Conservation (phyloP, 2,888 invertebrate genomes). For the Ashinkailepas kermadecensis region DNA sequence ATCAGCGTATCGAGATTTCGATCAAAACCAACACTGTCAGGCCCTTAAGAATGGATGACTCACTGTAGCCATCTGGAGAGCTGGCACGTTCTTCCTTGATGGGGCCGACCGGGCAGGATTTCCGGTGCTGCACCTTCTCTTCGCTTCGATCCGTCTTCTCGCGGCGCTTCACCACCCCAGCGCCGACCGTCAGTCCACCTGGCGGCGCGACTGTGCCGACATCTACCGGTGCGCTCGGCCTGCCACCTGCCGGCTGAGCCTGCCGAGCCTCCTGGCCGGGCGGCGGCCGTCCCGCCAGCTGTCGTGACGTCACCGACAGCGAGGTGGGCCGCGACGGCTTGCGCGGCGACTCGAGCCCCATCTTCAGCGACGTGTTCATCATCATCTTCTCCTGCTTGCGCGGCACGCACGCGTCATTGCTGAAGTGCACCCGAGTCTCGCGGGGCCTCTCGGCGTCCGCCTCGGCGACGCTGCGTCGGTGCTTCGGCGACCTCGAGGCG, state of each 20-base stretch:
- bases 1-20: too few species aligned
- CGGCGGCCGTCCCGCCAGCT: slow-evolving; percentile 37
- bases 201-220: slow-evolving; percentile 37
- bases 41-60: neutral
- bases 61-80: slow-evolving; percentile 2
- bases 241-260: slow-evolving; percentile 15
- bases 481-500: neutral
- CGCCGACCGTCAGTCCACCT: slow-evolving; percentile 43
- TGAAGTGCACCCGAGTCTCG: slow-evolving; percentile 1
- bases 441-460: neutral
- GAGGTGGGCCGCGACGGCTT: neutral
- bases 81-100: neutral
- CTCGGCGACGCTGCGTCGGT: neutral
- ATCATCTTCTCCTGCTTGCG: slow-evolving; percentile 52
- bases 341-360: slow-evolving; percentile 34
- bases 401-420: slow-evolving; percentile 37
- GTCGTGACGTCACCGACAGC: slow-evolving; percentile 35
- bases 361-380: slow-evolving; percentile 42
- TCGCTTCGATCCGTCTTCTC: slow-evolving; percentile 43
- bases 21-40: too few species aligned
- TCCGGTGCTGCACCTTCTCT: neutral
- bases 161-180: slow-evolving; percentile 39
- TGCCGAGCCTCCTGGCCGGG: neutral
- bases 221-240: slow-evolving; percentile 28
- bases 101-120: neutral